phyloP scores from a whole-genome alignment of 2,113 vertebrate genomes.

The Hoplias malabaricus region DNA sequence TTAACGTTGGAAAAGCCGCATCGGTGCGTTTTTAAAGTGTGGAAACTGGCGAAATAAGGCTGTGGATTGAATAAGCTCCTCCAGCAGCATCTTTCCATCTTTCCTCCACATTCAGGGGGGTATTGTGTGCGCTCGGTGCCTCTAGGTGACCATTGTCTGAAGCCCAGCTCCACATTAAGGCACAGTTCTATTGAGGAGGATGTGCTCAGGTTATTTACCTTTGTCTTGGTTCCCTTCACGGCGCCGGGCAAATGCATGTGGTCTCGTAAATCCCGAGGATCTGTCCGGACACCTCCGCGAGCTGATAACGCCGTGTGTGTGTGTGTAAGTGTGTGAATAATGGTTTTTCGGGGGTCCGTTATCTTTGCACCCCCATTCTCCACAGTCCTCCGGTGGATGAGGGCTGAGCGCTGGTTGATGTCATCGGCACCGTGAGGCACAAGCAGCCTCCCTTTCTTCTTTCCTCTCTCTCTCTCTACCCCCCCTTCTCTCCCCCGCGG shows the following conservation, averaged over 20 bases:
- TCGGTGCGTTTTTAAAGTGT: too few species aligned
- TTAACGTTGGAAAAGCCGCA: too few species aligned
- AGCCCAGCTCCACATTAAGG: not conserved
- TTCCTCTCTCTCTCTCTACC: constrained; percentile 18
- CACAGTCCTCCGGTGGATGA: constrained; percentile 23
- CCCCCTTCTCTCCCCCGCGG: constrained; percentile 3
- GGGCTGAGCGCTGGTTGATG: constrained; percentile 45
- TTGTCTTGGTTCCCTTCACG: constrained; percentile 11
- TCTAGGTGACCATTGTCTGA: too few species aligned
- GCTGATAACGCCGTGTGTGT: not conserved
- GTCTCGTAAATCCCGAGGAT: constrained; percentile 19
- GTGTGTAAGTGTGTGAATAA: not conserved
- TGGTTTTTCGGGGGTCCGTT: constrained; percentile 12
- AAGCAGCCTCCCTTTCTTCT: constrained; percentile 21
- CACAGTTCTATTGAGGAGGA: not conserved
- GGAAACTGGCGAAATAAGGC: too few species aligned
- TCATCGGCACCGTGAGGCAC: constrained; percentile 49
- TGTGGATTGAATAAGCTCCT: too few species aligned
- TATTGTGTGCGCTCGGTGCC: too few species aligned
- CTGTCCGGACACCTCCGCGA: not conserved
- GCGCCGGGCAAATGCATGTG: constrained; percentile 17
- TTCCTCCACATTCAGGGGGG: not conserved
- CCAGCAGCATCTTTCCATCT: not conserved
- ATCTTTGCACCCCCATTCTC: constrained; percentile 48
- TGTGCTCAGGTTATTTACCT: constrained; percentile 9